A percentile compares a stretch with the other conserved stretches of the same genome.
phyloP scores from a whole-genome alignment of 92 coral and sea anemone species.

The Porites cylindrica region DNA sequence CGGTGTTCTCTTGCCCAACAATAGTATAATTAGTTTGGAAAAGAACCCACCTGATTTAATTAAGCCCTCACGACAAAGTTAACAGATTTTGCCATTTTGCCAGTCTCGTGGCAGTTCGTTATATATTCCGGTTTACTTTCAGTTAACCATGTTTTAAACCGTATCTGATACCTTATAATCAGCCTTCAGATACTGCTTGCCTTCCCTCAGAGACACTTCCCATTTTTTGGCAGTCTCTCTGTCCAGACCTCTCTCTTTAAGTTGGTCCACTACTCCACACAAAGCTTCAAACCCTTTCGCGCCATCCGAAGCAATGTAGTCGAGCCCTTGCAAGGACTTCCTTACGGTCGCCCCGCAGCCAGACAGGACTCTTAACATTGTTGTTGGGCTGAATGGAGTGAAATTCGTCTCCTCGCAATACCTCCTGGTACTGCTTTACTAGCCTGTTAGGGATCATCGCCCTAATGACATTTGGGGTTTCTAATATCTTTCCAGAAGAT shows the following conservation, averaged over 20 bases:
- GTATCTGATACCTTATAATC: slow-evolving; percentile 18
- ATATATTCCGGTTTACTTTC: too few relatives aligned
- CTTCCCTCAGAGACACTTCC: slow-evolving; percentile 29
- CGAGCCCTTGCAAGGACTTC: slow-evolving; percentile 24
- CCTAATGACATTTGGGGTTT: too few relatives aligned
- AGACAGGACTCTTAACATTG: slow-evolving; percentile 42
- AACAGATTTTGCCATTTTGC: too few relatives aligned
- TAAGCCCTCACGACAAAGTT: too few relatives aligned
- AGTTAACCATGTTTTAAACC: not conserved
- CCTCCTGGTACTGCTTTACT: slow-evolving; percentile 9
- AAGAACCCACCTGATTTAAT: too few relatives aligned
- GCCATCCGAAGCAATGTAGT: not conserved
- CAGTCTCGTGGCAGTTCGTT: too few relatives aligned
- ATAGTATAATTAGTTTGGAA: too few relatives aligned
- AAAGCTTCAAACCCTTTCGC: slow-evolving; percentile 4
- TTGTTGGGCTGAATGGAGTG: slow-evolving; percentile 43
- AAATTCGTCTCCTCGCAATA: slow-evolving; percentile 36
- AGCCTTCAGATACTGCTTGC: slow-evolving; percentile 34
- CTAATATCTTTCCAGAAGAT: too few relatives aligned
- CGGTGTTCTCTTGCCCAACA: too few relatives aligned
- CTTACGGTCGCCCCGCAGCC: slow-evolving; percentile 44
- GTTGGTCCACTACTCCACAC: not conserved
- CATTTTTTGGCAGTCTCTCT: slow-evolving; percentile 25
- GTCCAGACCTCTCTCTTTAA: slow-evolving; percentile 27
- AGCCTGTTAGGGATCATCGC: slow-evolving; percentile 4